phyloP scores from a whole-genome alignment of 2,113 vertebrate species.

The Pycnonotus jocosus region DNA sequence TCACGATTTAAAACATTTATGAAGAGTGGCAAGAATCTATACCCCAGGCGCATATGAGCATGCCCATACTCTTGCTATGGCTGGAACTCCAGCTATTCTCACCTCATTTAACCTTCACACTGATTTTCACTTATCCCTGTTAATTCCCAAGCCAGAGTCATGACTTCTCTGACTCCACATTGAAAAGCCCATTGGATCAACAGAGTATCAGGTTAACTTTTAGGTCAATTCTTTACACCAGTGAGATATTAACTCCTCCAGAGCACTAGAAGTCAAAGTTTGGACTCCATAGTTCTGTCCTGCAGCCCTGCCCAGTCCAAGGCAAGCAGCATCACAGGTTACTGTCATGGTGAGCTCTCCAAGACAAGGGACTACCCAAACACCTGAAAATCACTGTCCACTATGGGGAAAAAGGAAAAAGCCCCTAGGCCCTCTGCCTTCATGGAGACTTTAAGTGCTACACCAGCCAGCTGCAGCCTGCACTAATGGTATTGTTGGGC shows the following conservation, averaged over 20 bases:
- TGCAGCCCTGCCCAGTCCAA: not conserved
- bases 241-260: not conserved
- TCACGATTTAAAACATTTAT: not conserved
- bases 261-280: not conserved
- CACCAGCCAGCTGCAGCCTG: not conserved
- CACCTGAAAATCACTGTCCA: not conserved
- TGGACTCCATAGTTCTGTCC: not conserved
- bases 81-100: not conserved
- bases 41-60: not conserved
- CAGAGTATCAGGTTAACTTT: not conserved
- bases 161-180: not conserved
- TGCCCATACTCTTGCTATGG: not conserved
- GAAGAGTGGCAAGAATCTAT: not conserved
- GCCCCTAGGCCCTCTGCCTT: not conserved
- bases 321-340: accelerated
- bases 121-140: not conserved
- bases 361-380: not conserved
- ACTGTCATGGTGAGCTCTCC: not conserved
- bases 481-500: not conserved
- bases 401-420: not conserved
- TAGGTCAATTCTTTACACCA: not conserved
- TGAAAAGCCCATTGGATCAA: not conserved
- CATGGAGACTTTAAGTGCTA: not conserved
- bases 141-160: not conserved
- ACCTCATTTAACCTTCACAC: not conserved